Evolutionary conservation across 1,140 invertebrate species (phyloP), one percentile per base, ranked within the genome.

Genomic region (Andricus grossulariae): DNA sequence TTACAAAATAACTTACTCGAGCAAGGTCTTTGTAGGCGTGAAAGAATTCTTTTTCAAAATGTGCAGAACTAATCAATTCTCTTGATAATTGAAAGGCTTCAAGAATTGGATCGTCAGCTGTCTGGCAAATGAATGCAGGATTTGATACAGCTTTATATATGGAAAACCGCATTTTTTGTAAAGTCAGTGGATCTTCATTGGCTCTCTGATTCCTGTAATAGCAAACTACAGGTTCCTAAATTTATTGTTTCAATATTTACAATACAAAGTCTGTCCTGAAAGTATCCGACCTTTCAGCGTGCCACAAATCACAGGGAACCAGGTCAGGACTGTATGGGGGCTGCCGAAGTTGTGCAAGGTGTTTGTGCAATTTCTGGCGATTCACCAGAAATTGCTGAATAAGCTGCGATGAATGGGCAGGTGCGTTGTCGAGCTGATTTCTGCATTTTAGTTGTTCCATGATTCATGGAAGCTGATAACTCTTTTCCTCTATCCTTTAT

Each of bases 71-170:
- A 3, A 83, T 86, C 16, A 95, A 85, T 75, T 95, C 94, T 2
- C 87, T 77, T 0, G 92, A 91, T 18, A 96, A 88, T 75, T 92
- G 86, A 84, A 96, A 95, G 0, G 94, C 93, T 18, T 92, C 91
- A 12, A 95, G 88, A 55, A 96, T 93, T 0, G 95, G 95, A 87
- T 96, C 95, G 50, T 92, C 87, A 0, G 93, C 92, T 0, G 92
- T 93, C 76, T 95, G 92, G 45, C 94, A 94, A 74, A 96, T 94
- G 82, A 94, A 95, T 0, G 93, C 92, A 0, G 95, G 95, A 83
- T 94, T 95, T 2, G 93, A 90, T 16, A 95, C 86, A 0, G 95
- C 94, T 51, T 88, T 88, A 82, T 94, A 95, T 0, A 92, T 82
- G 57, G 93, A 92, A 8, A 95, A 82, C 15, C 94, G 88, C 16